Conservation (phyloP, 1,140 invertebrate species). For the Cardiocondyla obscurior region DNA sequence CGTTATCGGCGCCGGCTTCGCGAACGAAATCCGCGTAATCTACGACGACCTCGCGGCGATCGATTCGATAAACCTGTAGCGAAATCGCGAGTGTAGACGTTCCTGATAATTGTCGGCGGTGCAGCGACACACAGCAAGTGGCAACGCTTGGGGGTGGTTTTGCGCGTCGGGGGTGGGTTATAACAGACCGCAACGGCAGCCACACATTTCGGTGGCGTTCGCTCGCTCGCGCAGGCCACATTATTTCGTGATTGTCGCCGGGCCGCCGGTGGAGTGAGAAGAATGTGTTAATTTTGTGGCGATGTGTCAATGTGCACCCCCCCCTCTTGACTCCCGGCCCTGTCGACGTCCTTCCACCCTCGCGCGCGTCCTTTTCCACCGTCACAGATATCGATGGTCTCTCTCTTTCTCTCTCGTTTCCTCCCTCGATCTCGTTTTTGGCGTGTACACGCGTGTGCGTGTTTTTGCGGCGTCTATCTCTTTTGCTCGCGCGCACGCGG, state of each 20-base stretch:
- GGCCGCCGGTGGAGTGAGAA: constrained; percentile 77
- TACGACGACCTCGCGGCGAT: constrained; percentile 34
- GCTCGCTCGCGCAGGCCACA: constrained; percentile 76
- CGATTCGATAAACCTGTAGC: constrained; percentile 46
- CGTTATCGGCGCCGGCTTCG: constrained; percentile 18
- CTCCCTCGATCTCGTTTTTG: neutral
- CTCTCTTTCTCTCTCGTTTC: neutral
- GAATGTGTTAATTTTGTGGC: constrained; percentile 82
- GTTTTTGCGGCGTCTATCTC: constrained; percentile 48
- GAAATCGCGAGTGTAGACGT: constrained; percentile 45
- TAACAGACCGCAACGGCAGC: constrained; percentile 78
- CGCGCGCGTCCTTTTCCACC: constrained; percentile 31
- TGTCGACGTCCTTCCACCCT: constrained; percentile 23
- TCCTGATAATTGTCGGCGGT: constrained; percentile 52
- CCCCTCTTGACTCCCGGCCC: constrained; percentile 13
- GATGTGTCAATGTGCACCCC: constrained; percentile 77
- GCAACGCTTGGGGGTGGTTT: constrained; percentile 48
- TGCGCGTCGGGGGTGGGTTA: constrained; percentile 57
- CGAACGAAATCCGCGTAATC: constrained; percentile 42
- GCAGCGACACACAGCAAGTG: constrained; percentile 53
- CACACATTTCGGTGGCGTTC: constrained; percentile 80
- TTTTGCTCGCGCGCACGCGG: constrained; percentile 33
- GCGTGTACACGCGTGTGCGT: neutral
- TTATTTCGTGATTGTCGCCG: constrained; percentile 82
- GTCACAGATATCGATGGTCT: constrained; percentile 1